A percentile compares a stretch with the other conserved stretches of the same genome.
Conservation (phyloP, 2,888 invertebrate genomes). For the Tipula helvola region DNA sequence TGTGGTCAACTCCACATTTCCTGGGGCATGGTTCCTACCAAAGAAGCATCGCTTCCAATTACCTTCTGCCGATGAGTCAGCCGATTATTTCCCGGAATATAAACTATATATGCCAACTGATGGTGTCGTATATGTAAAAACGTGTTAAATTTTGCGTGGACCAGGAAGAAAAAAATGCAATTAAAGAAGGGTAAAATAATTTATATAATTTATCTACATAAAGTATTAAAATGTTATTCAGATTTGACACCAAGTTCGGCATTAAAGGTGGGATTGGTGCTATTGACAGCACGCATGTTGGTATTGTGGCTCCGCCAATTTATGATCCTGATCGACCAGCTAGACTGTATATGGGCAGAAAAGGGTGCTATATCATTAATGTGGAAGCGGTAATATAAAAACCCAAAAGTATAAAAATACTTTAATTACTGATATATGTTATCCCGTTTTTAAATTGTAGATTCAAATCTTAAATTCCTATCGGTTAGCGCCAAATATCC, state of each 20-base stretch:
- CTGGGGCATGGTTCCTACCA: conserved; percentile 4
- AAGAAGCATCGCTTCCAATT: not conserved
- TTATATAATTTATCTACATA: not conserved
- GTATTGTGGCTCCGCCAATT: conserved; percentile 13
- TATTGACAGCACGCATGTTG: conserved; percentile 14
- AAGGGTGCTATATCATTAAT: conserved; percentile 16
- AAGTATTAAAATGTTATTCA: no score
- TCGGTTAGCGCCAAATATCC: conserved; percentile 14
- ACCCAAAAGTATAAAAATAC: not conserved
- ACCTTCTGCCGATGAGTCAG: not conserved
- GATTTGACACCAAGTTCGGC: conserved; percentile 10
- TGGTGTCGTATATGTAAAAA: not conserved
- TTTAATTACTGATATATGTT: not conserved
- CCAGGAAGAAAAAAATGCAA: no score
- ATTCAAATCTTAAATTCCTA: conserved; percentile 12
- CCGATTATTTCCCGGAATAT: not conserved
- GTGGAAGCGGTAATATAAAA: conserved; percentile 13
- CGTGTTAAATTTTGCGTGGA: not conserved
- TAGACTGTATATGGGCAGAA: conserved; percentile 14
- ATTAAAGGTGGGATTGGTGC: conserved; percentile 15
- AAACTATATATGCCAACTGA: not conserved
- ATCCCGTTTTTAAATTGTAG: no score
- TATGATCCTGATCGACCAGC: conserved; percentile 9
- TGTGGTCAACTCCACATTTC: not conserved
- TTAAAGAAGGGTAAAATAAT: no score